These are phyloP conservation scores for Cheilosia vernalis DNA, from an alignment of 2,888 invertebrate genomes.

Conservation along the genomic window DNA sequence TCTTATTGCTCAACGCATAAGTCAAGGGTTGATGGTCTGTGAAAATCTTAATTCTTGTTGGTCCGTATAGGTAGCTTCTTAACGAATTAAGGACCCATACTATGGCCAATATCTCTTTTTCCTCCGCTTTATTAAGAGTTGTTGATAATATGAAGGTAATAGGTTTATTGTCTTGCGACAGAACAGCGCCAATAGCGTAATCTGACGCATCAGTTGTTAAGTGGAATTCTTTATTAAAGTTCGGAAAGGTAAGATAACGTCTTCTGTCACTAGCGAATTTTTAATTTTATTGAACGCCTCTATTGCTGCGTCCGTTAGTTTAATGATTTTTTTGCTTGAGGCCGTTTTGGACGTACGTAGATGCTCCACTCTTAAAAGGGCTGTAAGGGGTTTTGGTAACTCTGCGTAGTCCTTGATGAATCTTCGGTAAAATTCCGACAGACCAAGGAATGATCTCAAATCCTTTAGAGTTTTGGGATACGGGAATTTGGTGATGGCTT, in stretches of 20 bases:
- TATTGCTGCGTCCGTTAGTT: constrained; percentile 20
- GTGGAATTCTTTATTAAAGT: constrained; percentile 34
- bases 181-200: too few species aligned
- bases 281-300: constrained; percentile 29
- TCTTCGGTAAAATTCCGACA: constrained; percentile 30
- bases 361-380: neutral
- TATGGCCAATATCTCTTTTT: too few species aligned
- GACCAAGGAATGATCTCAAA: constrained; percentile 24
- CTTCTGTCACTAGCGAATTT: constrained; percentile 15
- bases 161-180: constrained; percentile 73
- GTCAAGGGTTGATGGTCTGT: too few species aligned
- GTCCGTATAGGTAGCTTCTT: too few species aligned
- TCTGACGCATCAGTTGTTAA: constrained; percentile 77
- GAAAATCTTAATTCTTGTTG: too few species aligned
- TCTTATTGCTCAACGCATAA: too few species aligned
- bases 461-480: constrained; percentile 6
- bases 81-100: too few species aligned
- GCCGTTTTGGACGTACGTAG: neutral
- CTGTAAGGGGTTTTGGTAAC: neutral
- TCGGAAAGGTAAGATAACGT: constrained; percentile 23
- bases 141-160: too few species aligned
- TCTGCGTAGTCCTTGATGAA: neutral
- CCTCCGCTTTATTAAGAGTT: too few species aligned
- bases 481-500: neutral
- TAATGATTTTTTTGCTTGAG: constrained; percentile 12